Base-by-base conservation (phyloP, 2,888 invertebrate species). In the Campoplex nolae region DNA sequence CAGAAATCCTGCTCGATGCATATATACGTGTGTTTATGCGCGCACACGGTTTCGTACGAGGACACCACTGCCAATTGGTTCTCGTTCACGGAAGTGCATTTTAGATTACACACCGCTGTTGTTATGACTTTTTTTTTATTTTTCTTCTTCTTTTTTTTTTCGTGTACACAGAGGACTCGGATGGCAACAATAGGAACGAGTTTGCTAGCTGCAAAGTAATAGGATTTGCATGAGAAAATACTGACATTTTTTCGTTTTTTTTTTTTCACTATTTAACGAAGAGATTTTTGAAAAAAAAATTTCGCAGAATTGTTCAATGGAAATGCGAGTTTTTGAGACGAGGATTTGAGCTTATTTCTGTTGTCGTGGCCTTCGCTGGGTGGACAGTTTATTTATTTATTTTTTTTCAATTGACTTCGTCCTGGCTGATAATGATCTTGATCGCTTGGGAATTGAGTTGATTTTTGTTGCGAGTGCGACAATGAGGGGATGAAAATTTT, bases 61-160 rank as follows among this genome's bases (percentile, higher is more conserved):
- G 28, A 28, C 28, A 28, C 48, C 28, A 48, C 70, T 28, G 28
- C 6, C 70, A 48, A 70, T 42, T 45, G 70, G 70, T 70, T 70
- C 67, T 58, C 84, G 73, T 75, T 79, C 74, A 68, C 73, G 84
- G 84, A 84, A 84, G 78, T 79, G 84, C 84, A 84, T 84, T 83
- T 74, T 11, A 84, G 84, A 84, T 84, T 84, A 56, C 74, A 48
- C 65, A 35, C 38, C 6, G 4, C 6, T 38, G 38, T 38, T 38
- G 38, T 38, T 23, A 67, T 32, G 56, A 38, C 38, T 38, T 38
- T 38, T 38, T 6, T 38, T 3, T 38, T 38, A n/a, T 38, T 38
- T 3, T 38, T 38, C 38, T 83, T 45, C 45, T 70, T 45, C 45
- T 48, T 42, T 70, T 9, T 48, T 45, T 48, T 42, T 48, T 9